Evolutionary conservation across 2,888 invertebrate genomes (phyloP).

Genomic region (Cheiracanthium punctorium): DNA sequence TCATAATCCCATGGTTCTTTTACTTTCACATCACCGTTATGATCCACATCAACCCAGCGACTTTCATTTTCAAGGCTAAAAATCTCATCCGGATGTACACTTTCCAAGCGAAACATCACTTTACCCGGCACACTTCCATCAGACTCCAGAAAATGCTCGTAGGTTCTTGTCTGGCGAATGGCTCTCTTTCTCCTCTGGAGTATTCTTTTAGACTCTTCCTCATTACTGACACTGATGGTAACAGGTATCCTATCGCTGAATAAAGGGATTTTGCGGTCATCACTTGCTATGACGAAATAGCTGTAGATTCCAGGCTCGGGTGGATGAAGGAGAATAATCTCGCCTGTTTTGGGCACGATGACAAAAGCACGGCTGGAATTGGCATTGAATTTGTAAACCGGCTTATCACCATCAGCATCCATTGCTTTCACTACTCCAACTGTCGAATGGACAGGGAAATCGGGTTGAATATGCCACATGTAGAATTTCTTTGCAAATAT

Average conservation of each 20-base stretch:
- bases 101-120: conserved; percentile 91
- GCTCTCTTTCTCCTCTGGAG: conserved; percentile 40
- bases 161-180: conserved; percentile 91
- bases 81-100: conserved; percentile 92
- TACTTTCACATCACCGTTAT: conserved; percentile 92
- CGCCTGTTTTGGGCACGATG: conserved; percentile 94
- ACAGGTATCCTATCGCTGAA: conserved; percentile 60
- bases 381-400: conserved; percentile 84
- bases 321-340: conserved; percentile 85
- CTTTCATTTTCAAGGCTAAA: conserved; percentile 89
- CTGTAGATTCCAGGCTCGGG: conserved; percentile 79
- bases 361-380: conserved; percentile 86
- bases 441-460: conserved; percentile 85
- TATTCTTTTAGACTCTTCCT: not conserved
- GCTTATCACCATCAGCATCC: conserved; percentile 91
- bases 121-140: conserved; percentile 92
- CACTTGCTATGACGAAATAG: conserved; percentile 88
- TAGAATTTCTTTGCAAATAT: conserved; percentile 87
- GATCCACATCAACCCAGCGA: conserved; percentile 93
- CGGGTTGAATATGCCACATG: conserved; percentile 80
- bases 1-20: conserved; percentile 98
- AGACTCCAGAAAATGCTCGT: conserved; percentile 89
- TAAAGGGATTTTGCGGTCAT: conserved; percentile 80
- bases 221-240: conserved; percentile 16
- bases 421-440: conserved; percentile 90